These are phyloP conservation scores for Euzetes globulus DNA, from an alignment of 2,888 invertebrate genomes.

Conservation along the genomic window DNA sequence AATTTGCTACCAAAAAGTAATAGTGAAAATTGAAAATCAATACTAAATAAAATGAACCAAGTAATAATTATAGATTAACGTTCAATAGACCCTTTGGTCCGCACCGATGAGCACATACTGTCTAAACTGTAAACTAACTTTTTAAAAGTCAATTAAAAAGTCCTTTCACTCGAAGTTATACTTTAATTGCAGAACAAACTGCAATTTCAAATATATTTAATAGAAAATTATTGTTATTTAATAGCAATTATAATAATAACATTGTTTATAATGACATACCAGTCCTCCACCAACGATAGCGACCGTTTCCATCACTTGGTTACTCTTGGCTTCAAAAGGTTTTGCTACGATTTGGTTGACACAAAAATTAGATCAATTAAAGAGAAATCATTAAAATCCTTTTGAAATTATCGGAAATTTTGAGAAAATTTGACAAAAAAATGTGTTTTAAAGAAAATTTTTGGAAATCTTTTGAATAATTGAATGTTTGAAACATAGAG, in stretches of 20 bases:
- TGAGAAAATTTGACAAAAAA: neutral
- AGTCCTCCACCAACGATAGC: constrained; percentile 44
- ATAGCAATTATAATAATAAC: no score
- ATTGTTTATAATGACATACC: constrained; percentile 43
- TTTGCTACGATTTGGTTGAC: neutral
- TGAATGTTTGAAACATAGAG: neutral
- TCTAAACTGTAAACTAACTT: no score
- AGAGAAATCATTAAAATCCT: neutral
- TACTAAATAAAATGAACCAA: no score
- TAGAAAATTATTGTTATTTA: neutral
- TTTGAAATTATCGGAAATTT: neutral
- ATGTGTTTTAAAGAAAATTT: neutral
- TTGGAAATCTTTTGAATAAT: neutral
- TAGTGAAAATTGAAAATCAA: no score
- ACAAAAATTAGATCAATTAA: neutral
- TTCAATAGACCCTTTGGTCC: no score
- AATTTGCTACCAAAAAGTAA: no score
- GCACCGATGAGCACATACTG: no score
- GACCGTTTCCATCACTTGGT: constrained; percentile 29
- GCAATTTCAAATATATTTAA: neutral
- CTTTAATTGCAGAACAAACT: neutral
- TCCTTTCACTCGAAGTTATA: no score
- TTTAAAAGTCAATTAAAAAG: no score
- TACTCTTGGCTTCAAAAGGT: neutral
- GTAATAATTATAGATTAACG: no score